Evolutionary conservation across 2,113 vertebrate species (phyloP).

Genomic region (Urocolius indicus): DNA sequence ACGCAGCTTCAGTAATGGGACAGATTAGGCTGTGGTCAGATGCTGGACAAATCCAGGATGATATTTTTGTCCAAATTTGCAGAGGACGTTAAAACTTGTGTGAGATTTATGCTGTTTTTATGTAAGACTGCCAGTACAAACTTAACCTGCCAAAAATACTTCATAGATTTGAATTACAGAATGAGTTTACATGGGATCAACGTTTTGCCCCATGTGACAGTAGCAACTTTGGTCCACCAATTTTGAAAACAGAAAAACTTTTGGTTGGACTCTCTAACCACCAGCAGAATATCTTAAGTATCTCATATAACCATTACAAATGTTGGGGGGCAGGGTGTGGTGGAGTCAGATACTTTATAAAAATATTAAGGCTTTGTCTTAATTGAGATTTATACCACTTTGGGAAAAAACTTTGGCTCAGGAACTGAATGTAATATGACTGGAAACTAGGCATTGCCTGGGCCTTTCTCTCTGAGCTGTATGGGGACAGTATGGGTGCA

Average conservation of each 20-base stretch:
- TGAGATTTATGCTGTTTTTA: background rate
- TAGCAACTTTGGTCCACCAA: background rate
- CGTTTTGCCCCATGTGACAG: background rate
- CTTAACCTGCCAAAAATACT: background rate
- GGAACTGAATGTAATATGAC: background rate
- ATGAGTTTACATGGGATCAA: background rate
- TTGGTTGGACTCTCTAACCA: background rate
- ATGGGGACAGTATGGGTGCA: background rate
- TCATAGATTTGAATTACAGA: background rate
- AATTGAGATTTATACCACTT: background rate
- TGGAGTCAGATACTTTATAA: no score
- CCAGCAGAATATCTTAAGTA: background rate
- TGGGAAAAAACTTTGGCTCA: background rate
- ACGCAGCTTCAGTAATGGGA: accelerated
- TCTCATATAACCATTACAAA: background rate
- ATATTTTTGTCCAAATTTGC: background rate
- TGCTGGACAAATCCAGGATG: background rate
- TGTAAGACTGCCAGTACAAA: background rate
- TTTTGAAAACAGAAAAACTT: background rate
- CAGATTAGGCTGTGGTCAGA: background rate
- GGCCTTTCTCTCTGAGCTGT: background rate
- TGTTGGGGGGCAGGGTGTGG: no score
- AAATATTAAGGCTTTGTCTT: background rate
- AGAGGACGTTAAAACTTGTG: background rate
- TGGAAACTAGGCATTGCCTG: background rate